Evolutionary conservation across 2,797 vertebrate genomes (phyloP).

Genomic region (Delichon dasypus): DNA sequence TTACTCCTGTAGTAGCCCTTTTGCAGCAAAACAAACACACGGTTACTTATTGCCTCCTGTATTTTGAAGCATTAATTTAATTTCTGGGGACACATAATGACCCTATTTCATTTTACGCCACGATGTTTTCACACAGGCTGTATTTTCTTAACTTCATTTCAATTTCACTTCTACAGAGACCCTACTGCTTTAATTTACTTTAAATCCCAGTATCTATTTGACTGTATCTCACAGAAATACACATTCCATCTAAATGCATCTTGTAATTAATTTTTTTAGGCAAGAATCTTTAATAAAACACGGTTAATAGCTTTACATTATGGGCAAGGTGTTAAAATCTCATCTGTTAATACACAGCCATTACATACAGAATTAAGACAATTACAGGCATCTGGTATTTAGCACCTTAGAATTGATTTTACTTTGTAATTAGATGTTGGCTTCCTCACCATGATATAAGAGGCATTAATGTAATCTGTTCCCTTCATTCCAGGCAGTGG

Average conservation of each 20-base stretch:
- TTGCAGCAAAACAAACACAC: slow-evolving; percentile 50
- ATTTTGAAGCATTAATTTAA: slow-evolving; percentile 14
- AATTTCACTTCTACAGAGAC: slow-evolving; percentile 38
- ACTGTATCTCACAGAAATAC: slow-evolving; percentile 41
- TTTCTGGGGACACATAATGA: slow-evolving; percentile 31
- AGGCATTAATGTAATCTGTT: slow-evolving; percentile 99
- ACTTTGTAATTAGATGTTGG: slow-evolving; percentile 69
- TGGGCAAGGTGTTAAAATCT: slow-evolving; percentile 57
- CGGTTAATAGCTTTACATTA: slow-evolving; percentile 49
- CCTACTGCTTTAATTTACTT: slow-evolving; percentile 63
- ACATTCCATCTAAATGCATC: slow-evolving; percentile 54
- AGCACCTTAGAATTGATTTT: slow-evolving; percentile 67
- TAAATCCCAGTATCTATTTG: slow-evolving; percentile 61
- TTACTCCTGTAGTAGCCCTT: slow-evolving; percentile 99
- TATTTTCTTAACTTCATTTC: slow-evolving; percentile 47
- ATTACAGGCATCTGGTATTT: slow-evolving; percentile 66
- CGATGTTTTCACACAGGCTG: slow-evolving; percentile 16
- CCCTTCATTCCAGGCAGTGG: slow-evolving; percentile 97
- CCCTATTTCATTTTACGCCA: slow-evolving; percentile 22
- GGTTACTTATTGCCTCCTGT: background rate
- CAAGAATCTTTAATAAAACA: slow-evolving; percentile 55
- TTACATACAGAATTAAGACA: slow-evolving; percentile 59
- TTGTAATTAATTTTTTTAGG: slow-evolving; percentile 58
- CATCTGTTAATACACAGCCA: slow-evolving; percentile 52
- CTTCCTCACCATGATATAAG: slow-evolving; percentile 96